Evolutionary conservation across 2,113 vertebrate genomes (phyloP).

Genomic region (Naja naja): DNA sequence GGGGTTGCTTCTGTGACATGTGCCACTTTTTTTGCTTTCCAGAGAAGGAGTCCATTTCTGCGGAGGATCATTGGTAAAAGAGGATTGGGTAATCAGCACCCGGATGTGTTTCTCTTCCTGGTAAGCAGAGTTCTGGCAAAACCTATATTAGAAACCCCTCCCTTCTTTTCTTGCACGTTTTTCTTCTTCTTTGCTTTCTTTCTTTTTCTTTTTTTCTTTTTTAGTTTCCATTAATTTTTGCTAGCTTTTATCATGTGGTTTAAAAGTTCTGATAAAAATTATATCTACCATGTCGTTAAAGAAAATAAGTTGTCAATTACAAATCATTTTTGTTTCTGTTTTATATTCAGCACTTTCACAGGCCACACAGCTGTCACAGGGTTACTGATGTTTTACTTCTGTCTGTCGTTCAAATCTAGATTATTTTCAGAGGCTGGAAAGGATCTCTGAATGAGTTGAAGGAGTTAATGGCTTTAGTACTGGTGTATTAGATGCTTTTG

Average conservation of each 20-base stretch:
- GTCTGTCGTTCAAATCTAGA: background rate
- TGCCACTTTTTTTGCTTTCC: conserved; percentile 17
- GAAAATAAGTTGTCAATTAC: background rate
- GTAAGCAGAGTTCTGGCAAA: conserved; percentile 64
- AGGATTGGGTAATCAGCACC: conserved; percentile 93
- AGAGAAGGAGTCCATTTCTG: conserved; percentile 94
- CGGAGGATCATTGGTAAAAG: conserved; percentile 88
- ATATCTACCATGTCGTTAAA: background rate
- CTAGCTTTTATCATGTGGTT: background rate
- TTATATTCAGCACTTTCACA: background rate
- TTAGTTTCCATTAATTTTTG: background rate
- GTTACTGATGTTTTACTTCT: background rate
- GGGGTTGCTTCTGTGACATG: background rate
- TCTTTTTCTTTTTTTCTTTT: background rate
- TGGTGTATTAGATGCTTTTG: background rate
- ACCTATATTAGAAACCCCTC: background rate
- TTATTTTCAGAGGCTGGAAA: background rate
- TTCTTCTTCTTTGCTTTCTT: no score
- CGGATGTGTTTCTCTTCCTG: conserved; percentile 95
- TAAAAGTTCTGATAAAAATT: no score
- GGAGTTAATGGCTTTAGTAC: background rate
- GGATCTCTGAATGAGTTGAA: no score
- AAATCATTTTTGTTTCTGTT: background rate
- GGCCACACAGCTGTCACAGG: background rate
- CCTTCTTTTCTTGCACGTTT: background rate